Evolutionary conservation across 1,140 invertebrate genomes (phyloP), one percentile per base, ranked within the genome.

Genomic region (Muscidifurax raptorellus): DNA sequence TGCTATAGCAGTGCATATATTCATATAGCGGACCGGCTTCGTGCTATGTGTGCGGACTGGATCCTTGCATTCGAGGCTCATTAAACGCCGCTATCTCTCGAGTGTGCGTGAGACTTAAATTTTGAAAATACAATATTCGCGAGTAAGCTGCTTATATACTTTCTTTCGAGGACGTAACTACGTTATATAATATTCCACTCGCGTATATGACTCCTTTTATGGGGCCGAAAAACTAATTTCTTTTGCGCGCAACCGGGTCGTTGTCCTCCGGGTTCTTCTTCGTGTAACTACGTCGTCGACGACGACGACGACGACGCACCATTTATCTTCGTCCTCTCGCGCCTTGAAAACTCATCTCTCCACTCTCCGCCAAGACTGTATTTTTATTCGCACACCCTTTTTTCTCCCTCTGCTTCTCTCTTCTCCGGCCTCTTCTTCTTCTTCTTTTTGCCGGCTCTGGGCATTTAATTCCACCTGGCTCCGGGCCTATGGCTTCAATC

Each of bases 271-370:
- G 36, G 7, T 75, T 36, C 72, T 40, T 22, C 32, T 44, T 40
- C 28, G n/a, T n/a, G 7, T 64, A 59, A 59, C 71, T 18, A 15
- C 27, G 5, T 66, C 5, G 6, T 28, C 1, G 5, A 47, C n/a
- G n/a, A 40, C 44, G 6, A 59, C 52, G 18, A 22, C 52, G 52
- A 69, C 66, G 9, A 44, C 25, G 59, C 9, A 47, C 36, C 81
- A 76, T 82, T 76, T 76, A 66, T 78, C 82, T 83, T 78, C 66
- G 36, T 71, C 36, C 74, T 44, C 36, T 52, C 15, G 12, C 74
- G n/a, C 36, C 28, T 71, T 22, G 75, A 66, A 76, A 75, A 77
- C 74, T 80, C 25, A 36, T 40, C 64, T 80, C 25, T 22, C 12
- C 22, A 25, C 12, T 52, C 30, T 40, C n/a, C 18, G 12, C 9